Evolutionary conservation across 2,888 invertebrate genomes (phyloP), one percentile per base, ranked within the genome.

Genomic region (Notodonta dromedarius): DNA sequence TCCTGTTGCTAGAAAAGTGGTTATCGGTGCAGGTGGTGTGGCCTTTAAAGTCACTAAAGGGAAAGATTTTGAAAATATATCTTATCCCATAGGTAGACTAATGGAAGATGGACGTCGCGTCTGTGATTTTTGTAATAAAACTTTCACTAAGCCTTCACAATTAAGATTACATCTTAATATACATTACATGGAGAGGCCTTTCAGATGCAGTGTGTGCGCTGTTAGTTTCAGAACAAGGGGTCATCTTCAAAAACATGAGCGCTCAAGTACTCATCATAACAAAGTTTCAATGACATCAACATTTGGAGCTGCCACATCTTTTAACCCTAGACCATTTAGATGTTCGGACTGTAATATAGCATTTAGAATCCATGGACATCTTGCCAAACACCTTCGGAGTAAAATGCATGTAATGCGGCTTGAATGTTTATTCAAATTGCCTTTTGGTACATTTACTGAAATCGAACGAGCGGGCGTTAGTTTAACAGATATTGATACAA

Each of bases 331-430:
- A 58, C 99, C 99, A 16, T 99, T 99, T 87, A 97, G 98, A 81
- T 99, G 99, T 91, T 96, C 96, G 24, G 98, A 99, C 84, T 99
- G 99, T 87, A 98, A 97, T 84, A 97, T 98, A 74, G 99, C 98
- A 9, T 99, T 99, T 87, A 95, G 98, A 76, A 99, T 99, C 80
- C 99, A 98, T 82, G 99, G 99, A 0, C 99, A 99, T 89, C 93
- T 99, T 78, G 98, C 99, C 0, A 99, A 99, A 89, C 99, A 99
- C 94, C 94, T 99, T 66, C 96, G 99, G 61, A 98, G 98, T 69
- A 98, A 98, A 94, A 97, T 98, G 95, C 99, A 99, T 84, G 98
- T 99, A 52, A 98, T 98, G 96, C 96, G 97, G 78, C 94, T 99
- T 68, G 99, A 99, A 88, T 98, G 98, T 84, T 92, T 98, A 69